Evolutionary conservation across 2,888 invertebrate genomes (phyloP).

Genomic region (Catocala sponsa): DNA sequence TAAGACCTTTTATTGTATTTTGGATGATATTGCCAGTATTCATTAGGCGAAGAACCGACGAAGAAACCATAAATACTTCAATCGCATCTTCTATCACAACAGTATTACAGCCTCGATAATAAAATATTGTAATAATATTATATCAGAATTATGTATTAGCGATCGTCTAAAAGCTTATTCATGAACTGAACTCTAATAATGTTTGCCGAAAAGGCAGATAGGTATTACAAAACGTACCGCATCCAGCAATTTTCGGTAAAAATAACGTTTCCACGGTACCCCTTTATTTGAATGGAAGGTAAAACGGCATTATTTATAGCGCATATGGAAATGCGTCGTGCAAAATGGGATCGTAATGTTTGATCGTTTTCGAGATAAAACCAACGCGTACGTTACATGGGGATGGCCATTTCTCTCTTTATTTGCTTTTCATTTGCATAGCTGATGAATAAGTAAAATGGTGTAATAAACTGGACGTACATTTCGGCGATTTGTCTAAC

Average conservation of each 20-base stretch:
- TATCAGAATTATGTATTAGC: too few relatives aligned
- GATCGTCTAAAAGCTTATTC: too few relatives aligned
- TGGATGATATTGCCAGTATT: too few relatives aligned
- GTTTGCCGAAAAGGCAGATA: constrained; percentile 3
- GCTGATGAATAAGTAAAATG: constrained; percentile 70
- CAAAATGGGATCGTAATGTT: constrained; percentile 77
- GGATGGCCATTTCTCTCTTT: constrained; percentile 71
- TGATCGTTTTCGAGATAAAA: constrained; percentile 79
- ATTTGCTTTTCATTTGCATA: constrained; percentile 79
- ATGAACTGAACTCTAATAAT: not conserved
- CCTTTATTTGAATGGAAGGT: constrained; percentile 67
- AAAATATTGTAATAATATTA: too few relatives aligned
- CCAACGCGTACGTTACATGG: constrained; percentile 58
- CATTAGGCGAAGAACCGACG: too few relatives aligned
- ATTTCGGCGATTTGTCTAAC: constrained; percentile 45
- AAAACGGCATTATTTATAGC: constrained; percentile 73
- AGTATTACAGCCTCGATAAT: too few relatives aligned
- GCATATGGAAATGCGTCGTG: constrained; percentile 73
- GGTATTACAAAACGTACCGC: constrained; percentile 27
- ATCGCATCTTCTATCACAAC: too few relatives aligned
- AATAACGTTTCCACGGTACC: constrained; percentile 40
- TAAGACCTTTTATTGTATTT: too few relatives aligned
- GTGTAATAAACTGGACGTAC: constrained; percentile 60
- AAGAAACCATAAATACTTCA: too few relatives aligned
- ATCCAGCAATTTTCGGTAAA: constrained; percentile 50